These are phyloP conservation scores for Oncopodura yosiiana DNA, from an alignment of 1,140 invertebrate genomes.

Conservation along the genomic window DNA sequence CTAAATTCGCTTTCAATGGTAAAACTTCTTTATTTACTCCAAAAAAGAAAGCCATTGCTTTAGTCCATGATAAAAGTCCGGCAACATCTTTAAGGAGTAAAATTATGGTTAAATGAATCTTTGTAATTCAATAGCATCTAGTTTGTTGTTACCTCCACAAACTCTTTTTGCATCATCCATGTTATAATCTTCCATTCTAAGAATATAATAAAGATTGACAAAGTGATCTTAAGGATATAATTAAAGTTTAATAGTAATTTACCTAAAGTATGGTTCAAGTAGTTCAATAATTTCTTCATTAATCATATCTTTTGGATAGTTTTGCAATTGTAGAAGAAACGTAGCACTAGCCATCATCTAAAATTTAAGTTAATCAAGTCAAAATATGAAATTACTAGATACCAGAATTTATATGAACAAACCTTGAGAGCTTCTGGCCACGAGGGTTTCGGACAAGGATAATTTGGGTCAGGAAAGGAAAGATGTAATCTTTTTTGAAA, in stretches of 20 bases:
- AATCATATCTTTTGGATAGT: conserved; percentile 93
- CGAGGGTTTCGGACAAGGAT: conserved; percentile 79
- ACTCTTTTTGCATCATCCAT: conserved; percentile 92
- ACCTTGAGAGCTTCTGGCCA: conserved; percentile 93
- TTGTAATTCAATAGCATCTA: too few relatives aligned
- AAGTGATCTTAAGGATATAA: background rate
- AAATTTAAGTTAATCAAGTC: conserved; percentile 31
- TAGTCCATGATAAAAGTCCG: conserved; percentile 91
- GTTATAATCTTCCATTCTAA: conserved; percentile 63
- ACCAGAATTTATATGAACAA: conserved; percentile 5
- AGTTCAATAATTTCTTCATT: conserved; percentile 95
- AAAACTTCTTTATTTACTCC: conserved; percentile 94
- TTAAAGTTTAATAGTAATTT: conserved; percentile 31
- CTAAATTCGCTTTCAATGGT: conserved; percentile 85
- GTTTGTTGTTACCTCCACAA: too few relatives aligned
- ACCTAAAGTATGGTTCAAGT: conserved; percentile 74
- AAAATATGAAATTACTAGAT: background rate
- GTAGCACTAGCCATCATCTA: conserved; percentile 94
- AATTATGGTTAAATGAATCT: too few relatives aligned
- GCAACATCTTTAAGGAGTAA: too few relatives aligned
- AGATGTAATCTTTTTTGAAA: conserved; percentile 80
- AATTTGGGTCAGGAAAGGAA: conserved; percentile 65
- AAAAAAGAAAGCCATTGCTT: conserved; percentile 93
- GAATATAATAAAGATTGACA: conserved; percentile 37
- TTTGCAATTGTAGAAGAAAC: conserved; percentile 81